phyloP scores from a whole-genome alignment of 1,140 invertebrate species.

The Hetaerina americana region DNA sequence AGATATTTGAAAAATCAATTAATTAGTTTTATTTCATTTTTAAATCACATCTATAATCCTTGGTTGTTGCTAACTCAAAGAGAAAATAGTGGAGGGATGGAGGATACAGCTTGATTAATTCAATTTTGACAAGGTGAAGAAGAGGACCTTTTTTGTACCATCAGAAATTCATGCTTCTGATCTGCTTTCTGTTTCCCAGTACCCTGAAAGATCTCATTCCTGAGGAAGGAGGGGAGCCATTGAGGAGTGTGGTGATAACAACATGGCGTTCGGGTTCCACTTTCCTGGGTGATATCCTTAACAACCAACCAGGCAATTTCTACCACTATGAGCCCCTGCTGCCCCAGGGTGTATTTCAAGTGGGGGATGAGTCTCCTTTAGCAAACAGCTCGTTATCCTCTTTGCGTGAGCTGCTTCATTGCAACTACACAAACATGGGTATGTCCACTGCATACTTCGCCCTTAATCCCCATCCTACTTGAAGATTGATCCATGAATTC shows the following conservation, averaged over 20 bases:
- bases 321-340: constrained; percentile 81
- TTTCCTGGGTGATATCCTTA: constrained; percentile 70
- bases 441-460: constrained; percentile 14
- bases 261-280: constrained; percentile 82
- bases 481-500: too few relatives aligned
- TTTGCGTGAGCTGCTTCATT: constrained; percentile 57
- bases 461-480: too few relatives aligned
- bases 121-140: too few relatives aligned
- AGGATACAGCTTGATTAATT: too few relatives aligned
- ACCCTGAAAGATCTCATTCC: constrained; percentile 50
- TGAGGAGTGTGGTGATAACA: constrained; percentile 60
- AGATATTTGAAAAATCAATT: too few relatives aligned
- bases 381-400: constrained; percentile 46
- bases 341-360: constrained; percentile 65
- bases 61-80: too few relatives aligned
- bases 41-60: too few relatives aligned
- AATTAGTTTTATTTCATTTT: too few relatives aligned
- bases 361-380: constrained; percentile 47
- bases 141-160: too few relatives aligned
- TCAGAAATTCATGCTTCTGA: background rate
- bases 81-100: too few relatives aligned
- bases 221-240: constrained; percentile 48
- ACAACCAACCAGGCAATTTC: constrained; percentile 68
- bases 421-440: constrained; percentile 56
- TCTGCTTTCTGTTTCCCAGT: background rate